phyloP scores from a whole-genome alignment of 1,140 invertebrate species.

The Drosophila pseudoananassae region DNA sequence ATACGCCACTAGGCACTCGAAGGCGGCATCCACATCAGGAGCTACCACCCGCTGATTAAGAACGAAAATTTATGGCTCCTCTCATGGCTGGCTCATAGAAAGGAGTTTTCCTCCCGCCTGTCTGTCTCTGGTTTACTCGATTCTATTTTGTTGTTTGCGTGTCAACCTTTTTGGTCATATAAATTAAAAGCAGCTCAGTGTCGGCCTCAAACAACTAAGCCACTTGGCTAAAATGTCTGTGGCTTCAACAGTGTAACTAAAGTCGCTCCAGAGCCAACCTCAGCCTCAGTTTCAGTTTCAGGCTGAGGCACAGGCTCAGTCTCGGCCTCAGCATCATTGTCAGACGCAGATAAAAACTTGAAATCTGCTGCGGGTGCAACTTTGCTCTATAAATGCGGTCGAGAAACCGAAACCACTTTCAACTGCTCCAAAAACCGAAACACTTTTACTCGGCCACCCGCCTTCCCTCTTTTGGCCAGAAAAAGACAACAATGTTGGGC shows the following conservation, averaged over 20 bases:
- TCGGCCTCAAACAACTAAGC: conserved; percentile 59
- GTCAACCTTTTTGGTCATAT: conserved; percentile 63
- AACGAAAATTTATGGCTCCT: conserved; percentile 64
- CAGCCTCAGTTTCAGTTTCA: conserved; percentile 13
- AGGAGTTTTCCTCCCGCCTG: not conserved
- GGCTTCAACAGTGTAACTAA: conserved; percentile 53
- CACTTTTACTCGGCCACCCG: conserved; percentile 46
- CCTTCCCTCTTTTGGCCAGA: conserved; percentile 7
- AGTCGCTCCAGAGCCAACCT: conserved; percentile 21
- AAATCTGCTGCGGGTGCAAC: conserved; percentile 76
- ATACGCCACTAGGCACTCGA: conserved; percentile 37
- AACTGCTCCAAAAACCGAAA: conserved; percentile 55
- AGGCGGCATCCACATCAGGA: conserved; percentile 17
- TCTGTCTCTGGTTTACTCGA: not conserved
- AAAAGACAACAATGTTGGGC: conserved; percentile 40
- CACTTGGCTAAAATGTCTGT: conserved; percentile 73
- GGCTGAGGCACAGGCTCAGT: not conserved
- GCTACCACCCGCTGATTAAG: conserved; percentile 52
- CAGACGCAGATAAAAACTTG: conserved; percentile 70
- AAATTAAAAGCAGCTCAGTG: conserved; percentile 77
- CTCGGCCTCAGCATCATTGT: conserved; percentile 39
- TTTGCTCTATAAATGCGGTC: conserved; percentile 62
- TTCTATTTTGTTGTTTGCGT: conserved; percentile 37
- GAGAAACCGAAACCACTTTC: conserved; percentile 53
- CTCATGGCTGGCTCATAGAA: conserved; percentile 3